A percentile compares a stretch with the other conserved stretches of the same genome.
Conservation (phyloP, 2,888 invertebrate genomes). For the Diaperis boleti region DNA sequence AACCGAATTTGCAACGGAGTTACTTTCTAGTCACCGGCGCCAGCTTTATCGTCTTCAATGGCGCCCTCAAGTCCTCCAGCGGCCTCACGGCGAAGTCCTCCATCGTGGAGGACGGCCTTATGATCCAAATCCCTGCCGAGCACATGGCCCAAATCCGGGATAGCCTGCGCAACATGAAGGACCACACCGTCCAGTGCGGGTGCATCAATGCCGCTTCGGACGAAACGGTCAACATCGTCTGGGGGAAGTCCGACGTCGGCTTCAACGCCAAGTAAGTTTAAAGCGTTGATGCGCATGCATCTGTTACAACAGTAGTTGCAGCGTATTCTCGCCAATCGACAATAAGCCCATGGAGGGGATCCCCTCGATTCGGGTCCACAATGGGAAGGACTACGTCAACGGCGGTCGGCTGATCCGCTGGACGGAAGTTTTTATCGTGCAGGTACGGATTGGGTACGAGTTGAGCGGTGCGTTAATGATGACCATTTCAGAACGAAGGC, state of each 20-base stretch:
- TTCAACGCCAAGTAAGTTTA: conserved; percentile 80
- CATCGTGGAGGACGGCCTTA: conserved; percentile 90
- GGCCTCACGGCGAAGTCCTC: conserved; percentile 86
- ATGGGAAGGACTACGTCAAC: conserved; percentile 78
- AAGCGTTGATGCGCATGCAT: neutral
- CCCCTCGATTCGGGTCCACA: conserved; percentile 84
- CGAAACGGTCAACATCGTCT: conserved; percentile 79
- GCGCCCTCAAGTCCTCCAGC: conserved; percentile 82
- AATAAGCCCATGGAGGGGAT: conserved; percentile 78
- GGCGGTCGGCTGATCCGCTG: conserved; percentile 76
- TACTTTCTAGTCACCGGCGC: conserved; percentile 81
- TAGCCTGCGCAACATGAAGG: conserved; percentile 79
- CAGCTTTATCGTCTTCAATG: conserved; percentile 90
- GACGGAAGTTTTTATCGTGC: conserved; percentile 86
- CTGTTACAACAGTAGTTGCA: conserved; percentile 58
- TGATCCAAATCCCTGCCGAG: conserved; percentile 82
- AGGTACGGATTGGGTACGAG: conserved; percentile 60
- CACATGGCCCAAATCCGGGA: conserved; percentile 79
- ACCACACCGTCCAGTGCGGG: conserved; percentile 80
- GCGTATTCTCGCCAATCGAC: conserved; percentile 83
- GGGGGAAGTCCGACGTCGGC: conserved; percentile 81
- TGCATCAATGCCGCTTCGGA: conserved; percentile 73
- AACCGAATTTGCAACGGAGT: too few relatives aligned
- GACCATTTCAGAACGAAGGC: conserved; percentile 65
- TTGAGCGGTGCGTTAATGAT: neutral